Conservation (phyloP, 53 echinoderm and acorn worm genomes). For the Actinopyga echinites region DNA sequence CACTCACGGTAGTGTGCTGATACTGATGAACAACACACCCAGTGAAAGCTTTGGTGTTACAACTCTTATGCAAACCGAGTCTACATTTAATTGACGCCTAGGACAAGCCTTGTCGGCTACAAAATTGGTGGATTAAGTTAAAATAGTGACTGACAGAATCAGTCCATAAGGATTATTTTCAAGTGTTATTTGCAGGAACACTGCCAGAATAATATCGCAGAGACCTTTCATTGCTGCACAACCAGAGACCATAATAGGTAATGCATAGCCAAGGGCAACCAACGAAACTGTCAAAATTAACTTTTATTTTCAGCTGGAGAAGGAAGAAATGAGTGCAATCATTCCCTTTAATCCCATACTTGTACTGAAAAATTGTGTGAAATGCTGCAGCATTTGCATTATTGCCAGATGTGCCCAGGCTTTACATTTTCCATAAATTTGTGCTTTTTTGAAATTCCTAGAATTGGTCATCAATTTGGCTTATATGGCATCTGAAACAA, state of each 20-base stretch:
- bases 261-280: constrained; percentile 36
- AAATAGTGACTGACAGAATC: constrained; percentile 25
- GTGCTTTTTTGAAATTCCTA: not conserved
- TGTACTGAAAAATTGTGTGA: constrained; percentile 9
- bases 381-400: constrained; percentile 26
- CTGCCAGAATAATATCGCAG: not conserved
- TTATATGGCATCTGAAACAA: too few species aligned
- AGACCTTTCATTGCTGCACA: constrained; percentile 9
- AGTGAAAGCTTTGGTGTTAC: too few species aligned
- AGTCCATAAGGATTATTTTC: constrained; percentile 25
- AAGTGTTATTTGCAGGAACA: constrained; percentile 14
- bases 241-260: constrained; percentile 12
- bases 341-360: not conserved
- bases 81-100: too few species aligned
- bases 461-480: constrained; percentile 30
- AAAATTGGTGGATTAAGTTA: constrained; percentile 10
- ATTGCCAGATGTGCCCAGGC: constrained; percentile 13
- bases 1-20: too few species aligned
- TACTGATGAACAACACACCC: too few species aligned
- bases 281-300: constrained; percentile 27
- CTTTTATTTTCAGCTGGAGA: not conserved
- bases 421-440: not conserved
- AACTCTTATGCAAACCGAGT: too few species aligned
- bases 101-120: not conserved
- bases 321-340: not conserved